A percentile compares a stretch with the other conserved stretches of the same genome.
Evolutionary conservation across 2,888 invertebrate genomes (phyloP).

Genomic region (Helobdella robusta): DNA sequence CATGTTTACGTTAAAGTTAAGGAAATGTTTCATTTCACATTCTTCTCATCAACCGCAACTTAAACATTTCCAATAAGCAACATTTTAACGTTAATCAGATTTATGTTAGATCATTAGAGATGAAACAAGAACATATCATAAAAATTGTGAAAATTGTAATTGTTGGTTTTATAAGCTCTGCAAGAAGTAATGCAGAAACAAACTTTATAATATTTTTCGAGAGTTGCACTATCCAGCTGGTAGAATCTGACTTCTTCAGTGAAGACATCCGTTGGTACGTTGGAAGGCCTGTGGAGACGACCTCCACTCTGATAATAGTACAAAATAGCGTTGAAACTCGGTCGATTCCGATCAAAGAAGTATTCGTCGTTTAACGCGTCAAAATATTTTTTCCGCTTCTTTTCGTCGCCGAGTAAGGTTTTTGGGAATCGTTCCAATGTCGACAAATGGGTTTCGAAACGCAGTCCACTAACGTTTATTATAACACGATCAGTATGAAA

Average conservation of each 20-base stretch:
- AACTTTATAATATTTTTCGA: slow-evolving; percentile 44
- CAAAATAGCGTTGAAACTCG: slow-evolving; percentile 97
- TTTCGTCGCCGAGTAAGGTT: slow-evolving; percentile 69
- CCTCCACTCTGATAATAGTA: slow-evolving; percentile 59
- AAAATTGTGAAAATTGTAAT: too few relatives aligned
- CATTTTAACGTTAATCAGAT: too few relatives aligned
- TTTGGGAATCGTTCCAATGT: slow-evolving; percentile 24
- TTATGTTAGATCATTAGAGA: background rate
- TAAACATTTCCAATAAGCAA: too few relatives aligned
- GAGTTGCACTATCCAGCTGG: slow-evolving; percentile 86
- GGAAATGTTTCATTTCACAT: too few relatives aligned
- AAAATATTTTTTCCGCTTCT: slow-evolving; percentile 81
- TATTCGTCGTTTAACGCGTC: slow-evolving; percentile 96
- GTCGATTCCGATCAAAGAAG: slow-evolving; percentile 98
- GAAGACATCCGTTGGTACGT: slow-evolving; percentile 93
- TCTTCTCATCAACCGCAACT: too few relatives aligned
- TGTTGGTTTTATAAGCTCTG: too few relatives aligned
- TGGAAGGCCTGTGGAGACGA: slow-evolving; percentile 88
- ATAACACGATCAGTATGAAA: slow-evolving; percentile 18
- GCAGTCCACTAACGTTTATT: slow-evolving; percentile 28
- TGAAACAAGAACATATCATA: too few relatives aligned
- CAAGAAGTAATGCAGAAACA: background rate
- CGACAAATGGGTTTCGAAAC: slow-evolving; percentile 27
- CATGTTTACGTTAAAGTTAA: too few relatives aligned
- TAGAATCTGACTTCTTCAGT: slow-evolving; percentile 99